Evolutionary conservation across 2,797 vertebrate species (phyloP).

Genomic region (Agapornis canus): DNA sequence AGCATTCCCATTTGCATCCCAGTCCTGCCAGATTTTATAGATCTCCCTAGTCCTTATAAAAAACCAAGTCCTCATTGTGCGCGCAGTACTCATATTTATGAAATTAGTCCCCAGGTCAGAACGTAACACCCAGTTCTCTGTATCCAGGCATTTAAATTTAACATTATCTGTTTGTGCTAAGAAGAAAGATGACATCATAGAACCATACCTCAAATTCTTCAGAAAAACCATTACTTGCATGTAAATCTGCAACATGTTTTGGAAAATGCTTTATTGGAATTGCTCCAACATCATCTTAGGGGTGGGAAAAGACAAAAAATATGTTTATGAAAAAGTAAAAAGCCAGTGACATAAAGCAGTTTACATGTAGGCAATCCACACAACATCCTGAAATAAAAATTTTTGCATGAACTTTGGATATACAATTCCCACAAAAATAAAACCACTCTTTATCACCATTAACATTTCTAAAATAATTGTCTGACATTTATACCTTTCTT

Average conservation of each 20-base stretch:
- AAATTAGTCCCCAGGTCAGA: neutral
- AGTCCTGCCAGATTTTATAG: neutral
- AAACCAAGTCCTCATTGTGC: neutral
- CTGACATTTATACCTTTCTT: neutral
- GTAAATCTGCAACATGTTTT: slow-evolving; percentile 90
- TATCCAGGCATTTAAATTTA: neutral
- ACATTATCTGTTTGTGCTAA: slow-evolving; percentile 1
- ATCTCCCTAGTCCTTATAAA: neutral
- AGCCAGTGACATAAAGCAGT: neutral
- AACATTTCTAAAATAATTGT: neutral
- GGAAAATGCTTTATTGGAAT: slow-evolving; percentile 90
- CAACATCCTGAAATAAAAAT: slow-evolving; percentile 25
- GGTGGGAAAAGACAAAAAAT: slow-evolving; percentile 56
- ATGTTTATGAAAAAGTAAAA: slow-evolving; percentile 57
- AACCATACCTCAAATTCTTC: slow-evolving; percentile 93
- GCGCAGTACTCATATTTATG: neutral
- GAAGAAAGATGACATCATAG: slow-evolving; percentile 40
- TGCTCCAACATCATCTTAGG: slow-evolving; percentile 82
- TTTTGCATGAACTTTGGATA: neutral
- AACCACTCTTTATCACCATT: neutral
- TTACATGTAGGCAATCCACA: slow-evolving; percentile 32
- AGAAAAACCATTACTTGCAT: slow-evolving; percentile 87
- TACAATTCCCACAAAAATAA: neutral
- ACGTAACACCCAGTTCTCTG: neutral
- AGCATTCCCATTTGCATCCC: neutral